Percentiles rank a stretch among this genome's conserved stretches.
phyloP scores from a whole-genome alignment of 2,888 invertebrate genomes.

The Ornithoptera priamus region DNA sequence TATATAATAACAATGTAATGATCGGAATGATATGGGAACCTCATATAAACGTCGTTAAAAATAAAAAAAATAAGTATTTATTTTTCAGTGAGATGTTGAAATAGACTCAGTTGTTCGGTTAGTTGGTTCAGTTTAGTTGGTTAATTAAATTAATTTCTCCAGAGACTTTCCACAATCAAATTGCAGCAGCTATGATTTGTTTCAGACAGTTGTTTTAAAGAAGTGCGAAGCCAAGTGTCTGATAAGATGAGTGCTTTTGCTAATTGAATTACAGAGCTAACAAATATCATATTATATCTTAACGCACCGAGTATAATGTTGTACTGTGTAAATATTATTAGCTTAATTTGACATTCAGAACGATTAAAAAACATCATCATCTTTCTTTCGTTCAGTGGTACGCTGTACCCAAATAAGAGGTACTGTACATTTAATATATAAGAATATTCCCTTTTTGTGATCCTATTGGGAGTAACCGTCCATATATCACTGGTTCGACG shows the following conservation, averaged over 20 bases:
- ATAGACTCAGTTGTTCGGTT: no score
- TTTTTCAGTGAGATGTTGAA: background rate
- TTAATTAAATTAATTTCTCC: conserved; percentile 21
- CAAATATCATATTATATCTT: background rate
- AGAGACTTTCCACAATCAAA: conserved; percentile 17
- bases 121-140: conserved; percentile 12
- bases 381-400: background rate
- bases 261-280: background rate
- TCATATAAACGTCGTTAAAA: no score
- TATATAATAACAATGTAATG: no score
- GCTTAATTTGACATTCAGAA: background rate
- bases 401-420: conserved; percentile 7
- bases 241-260: background rate
- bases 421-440: conserved; percentile 16
- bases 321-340: background rate
- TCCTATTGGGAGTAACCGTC: conserved; percentile 31
- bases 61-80: background rate
- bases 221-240: background rate
- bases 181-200: conserved; percentile 13
- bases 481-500: conserved; percentile 64
- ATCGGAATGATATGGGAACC: no score
- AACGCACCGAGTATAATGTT: background rate
- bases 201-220: conserved; percentile 13
- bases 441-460: conserved; percentile 24
- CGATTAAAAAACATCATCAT: background rate